Evolutionary conservation across 2,797 vertebrate species (phyloP).

Genomic region (Artibeus lituratus): DNA sequence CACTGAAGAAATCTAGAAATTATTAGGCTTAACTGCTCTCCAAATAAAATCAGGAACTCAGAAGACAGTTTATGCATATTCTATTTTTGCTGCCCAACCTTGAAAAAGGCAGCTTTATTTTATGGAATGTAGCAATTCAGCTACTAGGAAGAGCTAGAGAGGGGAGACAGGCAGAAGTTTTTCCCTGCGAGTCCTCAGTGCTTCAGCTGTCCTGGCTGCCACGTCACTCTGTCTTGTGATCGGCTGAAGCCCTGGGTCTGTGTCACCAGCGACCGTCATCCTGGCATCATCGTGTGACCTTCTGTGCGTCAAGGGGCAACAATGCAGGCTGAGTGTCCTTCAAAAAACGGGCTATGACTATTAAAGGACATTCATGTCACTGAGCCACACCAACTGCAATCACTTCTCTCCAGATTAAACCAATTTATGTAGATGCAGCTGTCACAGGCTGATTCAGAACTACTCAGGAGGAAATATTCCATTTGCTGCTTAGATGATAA

Average conservation of each 20-base stretch:
- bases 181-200: rapidly evolving
- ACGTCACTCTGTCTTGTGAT: not conserved
- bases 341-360: not conserved
- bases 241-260: not conserved
- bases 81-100: not conserved
- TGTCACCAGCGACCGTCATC: conserved; percentile 19
- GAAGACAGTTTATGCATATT: not conserved
- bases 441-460: conserved; percentile 53
- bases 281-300: not conserved
- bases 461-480: not conserved
- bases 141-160: not conserved
- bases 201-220: not conserved
- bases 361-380: not conserved
- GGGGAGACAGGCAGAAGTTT: not conserved
- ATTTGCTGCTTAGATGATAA: conserved; percentile 9
- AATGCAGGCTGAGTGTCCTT: not conserved
- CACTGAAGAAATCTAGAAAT: not conserved
- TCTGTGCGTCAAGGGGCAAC: not conserved
- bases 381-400: not conserved
- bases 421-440: conserved; percentile 43
- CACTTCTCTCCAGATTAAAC: conserved; percentile 10
- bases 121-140: not conserved
- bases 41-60: not conserved
- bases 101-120: not conserved
- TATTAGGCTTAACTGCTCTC: not conserved